Conservation (phyloP, 2,797 vertebrate genomes). For the Knipowitschia caucasica region DNA sequence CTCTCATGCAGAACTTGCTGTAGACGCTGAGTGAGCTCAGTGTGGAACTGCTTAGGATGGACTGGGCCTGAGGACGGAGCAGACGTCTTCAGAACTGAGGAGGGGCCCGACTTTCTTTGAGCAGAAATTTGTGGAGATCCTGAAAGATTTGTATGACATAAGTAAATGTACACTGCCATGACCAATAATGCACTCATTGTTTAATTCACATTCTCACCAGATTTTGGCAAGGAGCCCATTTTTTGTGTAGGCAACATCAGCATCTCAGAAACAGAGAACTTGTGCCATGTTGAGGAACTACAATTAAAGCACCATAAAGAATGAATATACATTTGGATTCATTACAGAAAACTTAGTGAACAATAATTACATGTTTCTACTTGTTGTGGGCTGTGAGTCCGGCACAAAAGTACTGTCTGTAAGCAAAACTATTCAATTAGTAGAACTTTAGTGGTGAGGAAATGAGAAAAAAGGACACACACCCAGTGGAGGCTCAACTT, state of each 20-base stretch:
- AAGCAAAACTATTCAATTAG: constrained; percentile 5
- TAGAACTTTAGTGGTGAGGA: background rate
- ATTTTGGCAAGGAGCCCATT: constrained; percentile 27
- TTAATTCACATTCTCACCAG: constrained; percentile 50
- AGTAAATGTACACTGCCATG: background rate
- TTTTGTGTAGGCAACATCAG: constrained; percentile 59
- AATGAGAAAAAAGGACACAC: constrained; percentile 31
- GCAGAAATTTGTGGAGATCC: constrained; percentile 17
- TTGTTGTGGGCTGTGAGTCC: constrained; percentile 75
- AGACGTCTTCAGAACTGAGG: constrained; percentile 25
- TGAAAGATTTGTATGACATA: constrained; percentile 10
- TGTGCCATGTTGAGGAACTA: constrained; percentile 48
- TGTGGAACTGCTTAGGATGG: constrained; percentile 57
- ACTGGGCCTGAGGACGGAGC: constrained; percentile 26
- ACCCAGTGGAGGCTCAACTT: constrained; percentile 68
- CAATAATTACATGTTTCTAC: constrained; percentile 74
- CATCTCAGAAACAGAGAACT: constrained; percentile 66
- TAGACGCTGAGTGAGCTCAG: constrained; percentile 56
- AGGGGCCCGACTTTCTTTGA: constrained; percentile 13
- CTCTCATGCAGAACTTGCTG: constrained; percentile 51
- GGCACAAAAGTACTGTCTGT: constrained; percentile 77
- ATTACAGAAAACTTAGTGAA: constrained; percentile 5
- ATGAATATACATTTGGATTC: constrained; percentile 6
- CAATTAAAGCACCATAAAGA: constrained; percentile 30
- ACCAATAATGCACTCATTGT: background rate